These are phyloP conservation scores for Cladopsammia gracilis DNA, from an alignment of 64 coral and sea anemone genomes.

Conservation along the genomic window DNA sequence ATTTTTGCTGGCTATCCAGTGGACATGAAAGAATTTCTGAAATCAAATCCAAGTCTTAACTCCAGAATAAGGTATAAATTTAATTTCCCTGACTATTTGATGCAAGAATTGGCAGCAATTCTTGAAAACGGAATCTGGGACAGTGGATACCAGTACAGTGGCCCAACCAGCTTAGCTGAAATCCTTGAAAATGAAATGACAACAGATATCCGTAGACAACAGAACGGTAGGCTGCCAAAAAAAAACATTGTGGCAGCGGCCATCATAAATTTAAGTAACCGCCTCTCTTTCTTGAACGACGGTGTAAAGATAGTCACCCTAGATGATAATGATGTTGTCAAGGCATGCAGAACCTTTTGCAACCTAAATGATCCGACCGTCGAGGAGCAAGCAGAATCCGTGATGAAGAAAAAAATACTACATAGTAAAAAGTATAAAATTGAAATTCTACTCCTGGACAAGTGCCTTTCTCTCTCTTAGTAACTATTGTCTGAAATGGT, in stretches of 20 bases:
- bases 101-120: conserved; percentile 40
- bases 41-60: conserved; percentile 8
- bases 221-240: not conserved
- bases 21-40: conserved; percentile 4
- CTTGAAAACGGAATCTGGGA: not conserved
- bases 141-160: not conserved
- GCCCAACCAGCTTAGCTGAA: not conserved
- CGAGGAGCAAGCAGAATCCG: too few relatives aligned
- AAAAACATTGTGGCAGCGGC: not conserved
- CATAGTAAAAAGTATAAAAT: too few relatives aligned
- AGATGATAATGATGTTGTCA: not conserved
- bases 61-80: conserved; percentile 41
- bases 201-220: not conserved
- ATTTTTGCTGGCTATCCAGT: conserved; percentile 45
- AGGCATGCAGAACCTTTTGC: too few relatives aligned
- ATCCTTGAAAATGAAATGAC: not conserved
- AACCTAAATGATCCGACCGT: too few relatives aligned
- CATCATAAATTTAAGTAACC: not conserved
- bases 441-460: too few relatives aligned
- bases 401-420: too few relatives aligned
- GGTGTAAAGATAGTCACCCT: not conserved
- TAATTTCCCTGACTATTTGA: conserved; percentile 22
- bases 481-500: too few relatives aligned
- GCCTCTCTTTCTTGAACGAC: not conserved
- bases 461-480: too few relatives aligned